A percentile compares a stretch with the other conserved stretches of the same genome.
Evolutionary conservation across 2,113 vertebrate species (phyloP).

Genomic region (Piaya cayana): DNA sequence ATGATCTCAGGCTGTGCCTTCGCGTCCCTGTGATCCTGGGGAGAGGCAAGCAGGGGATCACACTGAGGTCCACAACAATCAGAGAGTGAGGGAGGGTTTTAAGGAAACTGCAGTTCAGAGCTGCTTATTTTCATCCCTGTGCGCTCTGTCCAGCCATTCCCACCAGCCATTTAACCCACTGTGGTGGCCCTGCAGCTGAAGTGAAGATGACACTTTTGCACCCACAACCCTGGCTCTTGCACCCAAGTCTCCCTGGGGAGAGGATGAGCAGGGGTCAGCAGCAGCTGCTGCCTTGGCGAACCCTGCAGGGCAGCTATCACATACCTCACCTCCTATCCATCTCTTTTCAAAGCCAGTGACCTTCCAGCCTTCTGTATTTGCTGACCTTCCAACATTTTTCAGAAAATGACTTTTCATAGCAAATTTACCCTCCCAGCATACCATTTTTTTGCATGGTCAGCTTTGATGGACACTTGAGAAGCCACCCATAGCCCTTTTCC

Average conservation of each 20-base stretch:
- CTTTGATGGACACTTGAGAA: not conserved
- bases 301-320: fast-evolving
- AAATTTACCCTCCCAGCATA: not conserved
- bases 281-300: not conserved
- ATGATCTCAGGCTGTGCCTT: not conserved
- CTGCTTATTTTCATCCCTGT: not conserved
- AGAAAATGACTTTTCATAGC: not conserved
- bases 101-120: not conserved
- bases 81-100: not conserved
- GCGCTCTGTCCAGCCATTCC: not conserved
- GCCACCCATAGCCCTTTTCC: not conserved
- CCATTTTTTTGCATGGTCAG: not conserved
- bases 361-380: not conserved
- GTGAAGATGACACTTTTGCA: not conserved
- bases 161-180: not conserved
- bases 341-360: not conserved
- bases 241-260: not conserved
- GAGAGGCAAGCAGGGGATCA: not conserved
- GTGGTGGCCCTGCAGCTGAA: not conserved
- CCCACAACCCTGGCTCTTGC: not conserved
- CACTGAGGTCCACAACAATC: not conserved
- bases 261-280: not conserved
- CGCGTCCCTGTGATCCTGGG: not conserved
- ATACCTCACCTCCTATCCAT: not conserved
- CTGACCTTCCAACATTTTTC: not conserved